Conservation (phyloP, 2,888 invertebrate genomes). For the Neoscelio sp. region DNA sequence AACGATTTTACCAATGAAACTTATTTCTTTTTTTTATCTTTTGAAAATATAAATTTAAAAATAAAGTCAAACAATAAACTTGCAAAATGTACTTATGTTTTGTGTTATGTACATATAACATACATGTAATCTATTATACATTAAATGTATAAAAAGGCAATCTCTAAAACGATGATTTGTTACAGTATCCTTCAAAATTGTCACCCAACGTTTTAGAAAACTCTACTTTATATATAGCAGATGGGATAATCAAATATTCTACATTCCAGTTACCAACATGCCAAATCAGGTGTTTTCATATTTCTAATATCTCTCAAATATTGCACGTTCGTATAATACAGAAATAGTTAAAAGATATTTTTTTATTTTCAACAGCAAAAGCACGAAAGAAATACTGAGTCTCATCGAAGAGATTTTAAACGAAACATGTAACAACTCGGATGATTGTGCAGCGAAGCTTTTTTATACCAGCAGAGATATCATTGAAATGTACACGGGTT, state of each 20-base stretch:
- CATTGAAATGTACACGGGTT: conserved; percentile 90
- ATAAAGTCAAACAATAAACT: no score
- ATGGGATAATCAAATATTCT: conserved; percentile 76
- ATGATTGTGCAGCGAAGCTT: conserved; percentile 86
- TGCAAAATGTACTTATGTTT: no score
- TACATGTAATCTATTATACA: no score
- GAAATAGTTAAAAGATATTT: no score
- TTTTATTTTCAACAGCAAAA: conserved; percentile 83
- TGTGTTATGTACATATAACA: no score
- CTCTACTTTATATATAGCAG: conserved; percentile 64
- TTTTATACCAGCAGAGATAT: conserved; percentile 89
- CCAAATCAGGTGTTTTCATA: conserved; percentile 83
- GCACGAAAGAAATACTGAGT: conserved; percentile 86
- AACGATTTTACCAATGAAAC: no score
- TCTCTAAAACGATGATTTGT: conserved; percentile 2
- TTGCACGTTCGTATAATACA: no score
- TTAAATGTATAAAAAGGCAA: conserved; percentile 3
- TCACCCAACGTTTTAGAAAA: conserved; percentile 66
- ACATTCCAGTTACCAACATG: conserved; percentile 84
- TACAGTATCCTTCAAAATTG: conserved; percentile 69
- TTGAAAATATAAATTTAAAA: no score
- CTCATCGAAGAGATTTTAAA: conserved; percentile 87
- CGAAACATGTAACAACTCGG: conserved; percentile 87
- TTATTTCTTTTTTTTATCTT: no score
- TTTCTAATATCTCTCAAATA: no score